Evolutionary conservation across 2,888 invertebrate genomes (phyloP), one percentile per base, ranked within the genome.

Genomic region (Allophyes oxyacanthae): DNA sequence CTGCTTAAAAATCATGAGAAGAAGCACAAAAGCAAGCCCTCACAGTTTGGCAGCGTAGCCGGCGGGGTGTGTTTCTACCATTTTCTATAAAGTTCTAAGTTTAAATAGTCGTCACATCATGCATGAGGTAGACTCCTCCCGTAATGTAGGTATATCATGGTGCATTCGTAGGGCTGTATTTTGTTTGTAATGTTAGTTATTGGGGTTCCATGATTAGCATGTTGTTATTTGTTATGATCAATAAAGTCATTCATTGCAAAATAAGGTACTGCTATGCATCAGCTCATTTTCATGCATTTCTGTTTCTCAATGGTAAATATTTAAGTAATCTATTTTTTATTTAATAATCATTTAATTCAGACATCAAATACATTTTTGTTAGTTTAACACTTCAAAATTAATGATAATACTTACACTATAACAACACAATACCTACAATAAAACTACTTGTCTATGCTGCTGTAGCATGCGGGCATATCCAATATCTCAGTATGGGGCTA

Each of bases 11-110:
- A 85, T 14, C 84, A 88, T 70, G 82, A 81, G 58, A 89, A 88
- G 75, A 85, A 86, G 52, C 90, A 92, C 69, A 92, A 92, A 81
- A 64, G 60, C 40, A 92, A 85, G 64, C 92, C 92, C 9, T 57
- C 71, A 43, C 87, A 92, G 56, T 90, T 92, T 48, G 66, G 64
- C 33, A 91, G 88, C 72, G 85, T 91, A 8, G 86, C 88, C 14
- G 81, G 81, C 55, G 92, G 92, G 87, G 92, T 93, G 86, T 72
- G 77, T 78, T 68, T 57, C 26, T 67, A 48, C 66, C 52, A 74
- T 67, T 71, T 50, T 41, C 59, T 52, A 64, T 58, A 62, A 62
- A 62, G 54, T 55, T 43, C 59, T 64, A 36, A 50, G 37, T 36
- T 26, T 13, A 54, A 41, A 44, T 46, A 49, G 53, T 62, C 50